Percentiles rank a stretch among this genome's conserved stretches.
These are phyloP conservation scores for Phoeniculus purpureus DNA, from an alignment of 2,797 vertebrate species.

Conservation along the genomic window DNA sequence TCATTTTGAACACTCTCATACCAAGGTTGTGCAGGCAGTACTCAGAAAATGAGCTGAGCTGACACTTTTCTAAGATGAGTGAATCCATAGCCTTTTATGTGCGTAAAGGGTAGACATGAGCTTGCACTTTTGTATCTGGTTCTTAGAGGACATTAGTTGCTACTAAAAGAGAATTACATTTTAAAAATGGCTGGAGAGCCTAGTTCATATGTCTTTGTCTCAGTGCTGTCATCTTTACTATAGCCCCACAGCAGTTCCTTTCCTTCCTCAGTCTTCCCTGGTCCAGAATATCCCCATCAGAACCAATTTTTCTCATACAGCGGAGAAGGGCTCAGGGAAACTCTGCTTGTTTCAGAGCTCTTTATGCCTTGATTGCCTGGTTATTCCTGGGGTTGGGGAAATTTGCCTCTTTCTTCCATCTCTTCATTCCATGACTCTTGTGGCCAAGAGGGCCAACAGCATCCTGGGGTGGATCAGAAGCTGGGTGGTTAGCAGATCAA, in stretches of 20 bases:
- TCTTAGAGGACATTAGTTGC: neutral
- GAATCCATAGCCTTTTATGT: neutral
- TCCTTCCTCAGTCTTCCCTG: neutral
- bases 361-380: accelerated
- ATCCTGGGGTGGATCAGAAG: too few relatives aligned
- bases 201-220: neutral
- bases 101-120: neutral
- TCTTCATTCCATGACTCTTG: neutral
- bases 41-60: neutral
- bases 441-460: too few relatives aligned
- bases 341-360: neutral
- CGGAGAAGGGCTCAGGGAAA: neutral
- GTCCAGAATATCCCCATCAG: neutral
- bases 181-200: neutral
- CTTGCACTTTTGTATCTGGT: neutral
- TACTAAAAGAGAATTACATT: neutral
- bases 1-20: neutral
- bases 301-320: neutral
- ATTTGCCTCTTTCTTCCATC: neutral
- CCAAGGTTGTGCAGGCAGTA: neutral
- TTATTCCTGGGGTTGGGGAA: neutral
- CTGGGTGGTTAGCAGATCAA: too few relatives aligned
- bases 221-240: neutral
- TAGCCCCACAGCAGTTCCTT: neutral
- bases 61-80: neutral